Conservation (phyloP, 2,113 vertebrate genomes). For the Corvus cornix region DNA sequence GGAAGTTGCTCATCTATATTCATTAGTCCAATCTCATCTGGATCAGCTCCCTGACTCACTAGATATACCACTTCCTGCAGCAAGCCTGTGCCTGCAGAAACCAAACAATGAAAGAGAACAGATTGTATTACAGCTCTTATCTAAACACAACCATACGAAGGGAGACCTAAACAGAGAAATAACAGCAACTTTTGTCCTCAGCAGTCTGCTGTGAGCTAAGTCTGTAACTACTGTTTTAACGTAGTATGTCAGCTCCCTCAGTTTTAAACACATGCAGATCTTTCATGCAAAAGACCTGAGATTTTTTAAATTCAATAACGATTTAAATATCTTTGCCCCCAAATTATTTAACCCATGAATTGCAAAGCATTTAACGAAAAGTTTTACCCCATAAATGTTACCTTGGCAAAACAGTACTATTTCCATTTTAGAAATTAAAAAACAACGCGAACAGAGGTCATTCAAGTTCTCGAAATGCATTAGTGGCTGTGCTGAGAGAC, state of each 20-base stretch:
- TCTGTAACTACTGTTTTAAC: background rate
- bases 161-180: background rate
- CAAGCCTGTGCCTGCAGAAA: conserved; percentile 88
- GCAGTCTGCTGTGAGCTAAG: background rate
- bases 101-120: conserved; percentile 13
- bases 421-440: background rate
- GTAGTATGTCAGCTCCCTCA: background rate
- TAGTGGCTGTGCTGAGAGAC: background rate
- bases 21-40: conserved; percentile 97
- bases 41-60: conserved; percentile 96
- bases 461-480: background rate
- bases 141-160: conserved; percentile 7
- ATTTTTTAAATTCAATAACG: background rate
- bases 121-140: conserved; percentile 28
- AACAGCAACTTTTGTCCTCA: background rate
- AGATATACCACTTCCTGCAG: conserved; percentile 97
- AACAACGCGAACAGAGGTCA: background rate
- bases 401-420: background rate
- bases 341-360: background rate
- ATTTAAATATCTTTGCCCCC: background rate
- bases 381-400: background rate
- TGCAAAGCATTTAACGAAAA: background rate
- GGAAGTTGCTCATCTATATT: conserved; percentile 98
- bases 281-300: background rate
- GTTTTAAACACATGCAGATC: background rate